Evolutionary conservation across 2,113 vertebrate species (phyloP), one percentile per base, ranked within the genome.

Genomic region (Sebastes schlegelii): DNA sequence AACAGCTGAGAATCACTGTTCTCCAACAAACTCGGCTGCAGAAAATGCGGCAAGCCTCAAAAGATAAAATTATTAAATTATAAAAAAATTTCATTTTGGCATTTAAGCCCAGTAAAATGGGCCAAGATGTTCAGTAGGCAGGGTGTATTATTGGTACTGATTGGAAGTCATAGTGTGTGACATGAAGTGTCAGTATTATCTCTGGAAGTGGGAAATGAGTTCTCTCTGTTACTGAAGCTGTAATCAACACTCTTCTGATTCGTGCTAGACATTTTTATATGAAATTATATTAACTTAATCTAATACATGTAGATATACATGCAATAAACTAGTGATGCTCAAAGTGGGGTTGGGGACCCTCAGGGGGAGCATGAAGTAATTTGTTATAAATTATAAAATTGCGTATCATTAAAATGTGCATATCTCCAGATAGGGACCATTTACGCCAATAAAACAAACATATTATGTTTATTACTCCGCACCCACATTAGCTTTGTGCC

Each of bases 141-240:
- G 34, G 19, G 46, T 58, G 49, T 17, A 54, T 26, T 17, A 54
- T 26, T 66, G 67, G 51, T 72, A 60, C n/a, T 74, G 34, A 71
- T 57, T 62, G 40, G 5, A 71, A 45, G 45, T 57, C 61, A 57
- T 68, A 8, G 55, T 68, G 54, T 73, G 65, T 26, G 23, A 74
- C 51, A 46, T 61, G 4, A 55, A 26, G 65, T 72, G 48, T 26
- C 74, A 79, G 21, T 58, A 45, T 62, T 60, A 66, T 63, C 54
- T 79, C n/a, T 55, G 49, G 34, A 57, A 54, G 54, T 42, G 54
- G 68, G 34, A 79, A 58, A 73, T 62, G 5, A 70, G 82, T 70
- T 73, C 61, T 69, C 57, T 45, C 40, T 12, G 13, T 68, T 23
- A 21, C 23, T 70, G 6, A 69, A 49, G 70, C 62, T 60, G 63